Evolutionary conservation across 2,113 vertebrate genomes (phyloP), one percentile per base, ranked within the genome.

Genomic region (Coreoperca whiteheadi): DNA sequence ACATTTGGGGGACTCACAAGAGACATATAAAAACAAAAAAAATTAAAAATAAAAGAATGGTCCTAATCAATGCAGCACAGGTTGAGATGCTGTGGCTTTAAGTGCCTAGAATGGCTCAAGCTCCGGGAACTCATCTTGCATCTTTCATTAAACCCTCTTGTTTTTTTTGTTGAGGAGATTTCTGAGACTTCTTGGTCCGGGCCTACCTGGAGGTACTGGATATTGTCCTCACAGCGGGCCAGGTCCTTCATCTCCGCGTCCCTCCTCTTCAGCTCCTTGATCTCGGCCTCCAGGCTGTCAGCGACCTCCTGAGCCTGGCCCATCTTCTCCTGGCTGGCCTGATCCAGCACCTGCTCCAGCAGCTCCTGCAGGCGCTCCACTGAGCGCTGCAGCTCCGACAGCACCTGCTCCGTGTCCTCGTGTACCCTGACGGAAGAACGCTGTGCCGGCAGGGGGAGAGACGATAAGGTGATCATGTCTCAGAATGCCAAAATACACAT

Each of bases 201-300:
- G 14, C 51, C 28, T 4, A 96, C 95, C 94, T 95, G 88, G 50
- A 96, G 87, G 25, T 94, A 96, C 78, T 94, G 71, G 77, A 96
- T 95, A 82, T 95, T 87, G 84, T 96, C 95, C 30, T 95, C 92
- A 4, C 94, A 94, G 18, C 51, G 46, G 8, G 48, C 83, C 78
- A 96, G 71, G 28, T 95, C 92, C 79, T 91, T 95, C 85, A 95
- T 92, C 77, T 95, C 91, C 0, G 14, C 30, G 28, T 94, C 95
- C 57, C 94, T 94, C 70, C 21, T 94, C 89, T 74, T 93, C 69
- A 94, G 87, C 85, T 92, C 93, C 66, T 59, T 81, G 74, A 96
- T 88, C 85, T 96, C 95, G 0, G 79, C 78, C 90, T 95, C 90
- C 86, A 96, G 86, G 59, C 71, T 90, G 4, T 88, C 86, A 2